A percentile compares a stretch with the other conserved stretches of the same genome.
Conservation (phyloP, 2,888 invertebrate species). For the Drosophila paramelanica region DNA sequence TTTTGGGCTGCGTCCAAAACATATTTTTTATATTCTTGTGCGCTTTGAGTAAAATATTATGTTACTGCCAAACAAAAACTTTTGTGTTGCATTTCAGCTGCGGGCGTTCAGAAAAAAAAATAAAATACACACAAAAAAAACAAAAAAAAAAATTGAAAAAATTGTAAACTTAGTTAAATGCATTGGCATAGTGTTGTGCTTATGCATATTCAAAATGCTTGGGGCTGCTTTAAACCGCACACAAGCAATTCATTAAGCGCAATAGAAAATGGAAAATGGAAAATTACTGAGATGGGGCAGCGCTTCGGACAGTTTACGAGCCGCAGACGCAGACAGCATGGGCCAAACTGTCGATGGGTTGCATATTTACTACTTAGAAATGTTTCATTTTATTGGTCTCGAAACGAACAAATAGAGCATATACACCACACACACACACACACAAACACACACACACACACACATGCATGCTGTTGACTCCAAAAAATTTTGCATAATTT, state of each 20-base stretch:
- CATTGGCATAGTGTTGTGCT: constrained; percentile 61
- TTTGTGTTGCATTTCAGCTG: constrained; percentile 52
- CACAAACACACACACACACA: constrained; percentile 25
- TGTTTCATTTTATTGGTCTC: constrained; percentile 84
- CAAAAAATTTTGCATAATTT: constrained; percentile 76
- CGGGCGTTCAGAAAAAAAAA: constrained; percentile 28
- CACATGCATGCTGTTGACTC: constrained; percentile 51
- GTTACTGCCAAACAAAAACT: constrained; percentile 62
- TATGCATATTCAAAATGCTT: constrained; percentile 70
- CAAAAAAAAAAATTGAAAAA: constrained; percentile 5
- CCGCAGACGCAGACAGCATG: constrained; percentile 73
- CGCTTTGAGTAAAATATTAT: constrained; percentile 77
- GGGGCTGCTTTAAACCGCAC: constrained; percentile 45
- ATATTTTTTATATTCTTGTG: constrained; percentile 64
- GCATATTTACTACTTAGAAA: constrained; percentile 81
- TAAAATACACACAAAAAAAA: background rate
- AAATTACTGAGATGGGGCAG: constrained; percentile 57
- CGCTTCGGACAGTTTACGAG: constrained; percentile 70
- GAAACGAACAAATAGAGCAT: constrained; percentile 82
- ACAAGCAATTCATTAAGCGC: constrained; percentile 77
- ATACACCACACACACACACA: constrained; percentile 36
- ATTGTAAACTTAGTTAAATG: constrained; percentile 66
- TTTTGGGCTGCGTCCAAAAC: constrained; percentile 54
- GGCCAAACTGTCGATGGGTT: constrained; percentile 61
- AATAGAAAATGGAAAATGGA: constrained; percentile 53